Evolutionary conservation across 1,140 invertebrate species (phyloP).

Genomic region (Solen grandis): DNA sequence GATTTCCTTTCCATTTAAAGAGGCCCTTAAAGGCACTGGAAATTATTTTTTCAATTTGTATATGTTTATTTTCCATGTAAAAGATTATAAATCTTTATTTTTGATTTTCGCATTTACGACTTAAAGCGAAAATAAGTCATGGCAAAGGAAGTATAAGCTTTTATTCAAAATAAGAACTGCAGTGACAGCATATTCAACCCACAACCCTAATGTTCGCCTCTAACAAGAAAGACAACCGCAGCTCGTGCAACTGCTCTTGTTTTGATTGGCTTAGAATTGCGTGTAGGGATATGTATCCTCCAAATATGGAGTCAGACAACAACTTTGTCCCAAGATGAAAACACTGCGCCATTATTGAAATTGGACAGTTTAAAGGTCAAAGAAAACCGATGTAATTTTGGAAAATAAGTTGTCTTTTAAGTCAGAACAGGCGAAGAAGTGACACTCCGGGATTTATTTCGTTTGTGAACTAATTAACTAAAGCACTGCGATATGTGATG

Average conservation of each 20-base stretch:
- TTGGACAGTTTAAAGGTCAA: constrained; percentile 64
- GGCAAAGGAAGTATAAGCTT: not conserved
- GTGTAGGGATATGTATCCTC: constrained; percentile 58
- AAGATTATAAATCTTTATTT: not conserved
- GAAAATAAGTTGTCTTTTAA: constrained; percentile 45
- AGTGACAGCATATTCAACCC: not conserved
- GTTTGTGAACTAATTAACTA: not conserved
- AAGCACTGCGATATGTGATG: constrained; percentile 30
- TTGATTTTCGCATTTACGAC: not conserved
- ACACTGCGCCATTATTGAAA: constrained; percentile 69
- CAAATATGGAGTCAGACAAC: constrained; percentile 75
- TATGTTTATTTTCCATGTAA: not conserved
- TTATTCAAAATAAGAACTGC: not conserved
- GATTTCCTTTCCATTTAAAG: constrained; percentile 49
- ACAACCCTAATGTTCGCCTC: constrained; percentile 7
- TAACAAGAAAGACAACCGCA: constrained; percentile 27
- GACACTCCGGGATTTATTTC: constrained; percentile 51
- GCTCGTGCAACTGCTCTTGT: constrained; percentile 16
- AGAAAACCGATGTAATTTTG: constrained; percentile 62
- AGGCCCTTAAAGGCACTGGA: not conserved
- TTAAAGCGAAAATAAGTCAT: not conserved
- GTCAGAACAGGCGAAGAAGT: constrained; percentile 45
- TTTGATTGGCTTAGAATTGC: constrained; percentile 42
- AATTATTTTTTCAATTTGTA: constrained; percentile 5
- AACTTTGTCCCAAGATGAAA: constrained; percentile 71